Evolutionary conservation across 2,888 invertebrate genomes (phyloP).

Genomic region (Nineta flava): DNA sequence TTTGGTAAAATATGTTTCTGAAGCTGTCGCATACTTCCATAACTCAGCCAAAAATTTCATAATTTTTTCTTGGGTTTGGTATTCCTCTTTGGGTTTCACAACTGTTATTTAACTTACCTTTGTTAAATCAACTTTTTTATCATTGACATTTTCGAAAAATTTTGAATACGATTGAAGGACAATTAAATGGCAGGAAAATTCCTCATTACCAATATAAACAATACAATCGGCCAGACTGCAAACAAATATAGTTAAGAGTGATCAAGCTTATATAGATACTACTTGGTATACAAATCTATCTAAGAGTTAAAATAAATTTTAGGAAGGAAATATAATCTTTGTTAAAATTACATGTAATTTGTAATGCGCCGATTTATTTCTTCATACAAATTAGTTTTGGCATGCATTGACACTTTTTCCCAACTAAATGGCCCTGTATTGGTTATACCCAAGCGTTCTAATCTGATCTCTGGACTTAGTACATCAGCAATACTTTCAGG

Average conservation of each 20-base stretch:
- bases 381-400: conserved; percentile 49
- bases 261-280: too few relatives aligned
- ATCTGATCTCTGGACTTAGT: conserved; percentile 30
- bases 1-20: too few relatives aligned
- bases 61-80: too few relatives aligned
- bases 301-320: too few relatives aligned
- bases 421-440: conserved; percentile 42
- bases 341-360: conserved; percentile 40
- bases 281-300: too few relatives aligned
- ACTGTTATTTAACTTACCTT: neutral
- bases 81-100: too few relatives aligned
- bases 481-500: conserved; percentile 23
- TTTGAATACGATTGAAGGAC: conserved; percentile 53
- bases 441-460: conserved; percentile 40
- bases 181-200: conserved; percentile 50
- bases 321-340: too few relatives aligned
- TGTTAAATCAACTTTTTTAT: conserved; percentile 22
- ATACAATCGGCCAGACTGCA: conserved; percentile 50
- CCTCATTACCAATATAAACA: conserved; percentile 45
- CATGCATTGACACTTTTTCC: conserved; percentile 42
- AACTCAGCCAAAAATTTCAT: too few relatives aligned
- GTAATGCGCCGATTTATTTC: conserved; percentile 47
- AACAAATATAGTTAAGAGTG: conserved; percentile 10
- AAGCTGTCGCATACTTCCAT: too few relatives aligned
- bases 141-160: conserved; percentile 38